These are phyloP conservation scores for Acleris emargana DNA, from an alignment of 2,888 invertebrate species.

Conservation along the genomic window DNA sequence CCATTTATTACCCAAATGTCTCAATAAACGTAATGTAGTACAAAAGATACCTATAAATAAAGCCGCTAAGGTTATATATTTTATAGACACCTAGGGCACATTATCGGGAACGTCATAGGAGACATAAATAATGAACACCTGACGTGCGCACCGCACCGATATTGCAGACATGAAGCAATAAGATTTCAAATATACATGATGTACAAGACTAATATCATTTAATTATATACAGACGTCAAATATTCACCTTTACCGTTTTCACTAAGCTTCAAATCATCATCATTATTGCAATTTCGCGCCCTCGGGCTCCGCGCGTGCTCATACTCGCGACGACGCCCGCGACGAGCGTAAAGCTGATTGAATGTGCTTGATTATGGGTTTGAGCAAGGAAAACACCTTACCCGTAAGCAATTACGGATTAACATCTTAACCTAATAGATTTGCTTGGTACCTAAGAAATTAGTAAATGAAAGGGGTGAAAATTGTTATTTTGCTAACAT, in stretches of 20 bases:
- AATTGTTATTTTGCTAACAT: too few species aligned
- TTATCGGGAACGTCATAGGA: constrained; percentile 1
- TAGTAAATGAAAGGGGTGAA: too few species aligned
- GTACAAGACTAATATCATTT: background rate
- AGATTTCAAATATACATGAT: background rate
- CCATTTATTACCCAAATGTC: constrained; percentile 63
- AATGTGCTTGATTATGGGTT: constrained; percentile 31
- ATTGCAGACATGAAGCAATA: background rate
- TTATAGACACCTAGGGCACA: constrained; percentile 12
- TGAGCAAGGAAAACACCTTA: constrained; percentile 20
- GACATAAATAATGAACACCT: background rate
- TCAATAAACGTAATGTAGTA: constrained; percentile 60
- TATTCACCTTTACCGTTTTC: constrained; percentile 26
- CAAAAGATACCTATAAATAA: constrained; percentile 35
- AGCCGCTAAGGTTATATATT: constrained; percentile 11
- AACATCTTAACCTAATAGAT: constrained; percentile 16
- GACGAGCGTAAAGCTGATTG: constrained; percentile 33
- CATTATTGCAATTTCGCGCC: constrained; percentile 29
- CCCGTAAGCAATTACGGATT: constrained; percentile 23
- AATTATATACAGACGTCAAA: constrained; percentile 5
- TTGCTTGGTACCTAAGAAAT: constrained; percentile 1
- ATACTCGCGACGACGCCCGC: constrained; percentile 17
- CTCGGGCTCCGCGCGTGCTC: constrained; percentile 8
- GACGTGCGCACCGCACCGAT: background rate
- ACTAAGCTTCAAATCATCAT: constrained; percentile 29